These are phyloP conservation scores for Rhombomys opimus DNA, from an alignment of 2,113 vertebrate species.

Conservation along the genomic window DNA sequence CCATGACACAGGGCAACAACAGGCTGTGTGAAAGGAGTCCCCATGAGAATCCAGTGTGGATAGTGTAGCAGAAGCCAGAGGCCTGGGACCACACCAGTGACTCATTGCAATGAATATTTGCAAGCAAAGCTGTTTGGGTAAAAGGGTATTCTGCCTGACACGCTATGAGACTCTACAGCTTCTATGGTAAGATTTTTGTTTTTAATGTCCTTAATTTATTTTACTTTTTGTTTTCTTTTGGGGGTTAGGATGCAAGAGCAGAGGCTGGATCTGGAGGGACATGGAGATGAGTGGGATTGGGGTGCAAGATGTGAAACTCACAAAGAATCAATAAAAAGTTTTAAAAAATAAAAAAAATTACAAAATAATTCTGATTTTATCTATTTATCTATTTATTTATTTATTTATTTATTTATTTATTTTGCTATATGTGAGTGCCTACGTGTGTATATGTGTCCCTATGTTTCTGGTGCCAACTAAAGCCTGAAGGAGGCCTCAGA, in stretches of 20 bases:
- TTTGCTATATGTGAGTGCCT: not conserved
- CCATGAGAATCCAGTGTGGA: not conserved
- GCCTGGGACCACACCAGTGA: no score
- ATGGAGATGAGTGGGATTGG: not conserved
- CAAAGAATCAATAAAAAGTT: not conserved
- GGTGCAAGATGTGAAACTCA: not conserved
- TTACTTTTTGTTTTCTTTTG: not conserved
- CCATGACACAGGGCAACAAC: not conserved
- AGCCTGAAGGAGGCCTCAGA: not conserved
- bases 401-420: not conserved
- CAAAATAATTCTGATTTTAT: no score
- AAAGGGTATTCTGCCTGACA: no score
- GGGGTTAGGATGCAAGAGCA: not conserved
- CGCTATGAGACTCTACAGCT: no score
- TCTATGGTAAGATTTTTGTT: no score
- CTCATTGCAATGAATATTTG: no score
- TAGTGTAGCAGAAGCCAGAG: no score
- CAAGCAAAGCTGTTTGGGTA: no score
- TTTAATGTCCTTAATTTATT: not conserved
- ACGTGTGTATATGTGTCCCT: not conserved
- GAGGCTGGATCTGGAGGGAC: not conserved
- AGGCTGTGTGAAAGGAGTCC: not conserved
- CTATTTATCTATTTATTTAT: no score
- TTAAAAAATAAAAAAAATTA: no score
- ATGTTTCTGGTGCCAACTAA: no score